Percentiles rank a stretch among this genome's conserved stretches.
phyloP scores from a whole-genome alignment of 2,888 invertebrate species.

The Pterobdella sp. region DNA sequence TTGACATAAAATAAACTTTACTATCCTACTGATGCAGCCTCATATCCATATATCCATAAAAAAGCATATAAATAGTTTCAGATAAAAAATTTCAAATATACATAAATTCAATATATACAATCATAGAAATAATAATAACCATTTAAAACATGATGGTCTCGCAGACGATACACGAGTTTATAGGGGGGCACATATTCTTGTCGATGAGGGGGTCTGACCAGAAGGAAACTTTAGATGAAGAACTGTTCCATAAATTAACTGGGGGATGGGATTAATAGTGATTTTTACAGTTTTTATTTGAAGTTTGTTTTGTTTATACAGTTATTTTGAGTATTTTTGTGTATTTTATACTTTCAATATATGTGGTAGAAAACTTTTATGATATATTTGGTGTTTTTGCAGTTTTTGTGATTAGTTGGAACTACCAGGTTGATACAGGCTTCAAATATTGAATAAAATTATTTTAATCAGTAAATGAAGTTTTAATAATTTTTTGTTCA shows the following conservation, averaged over 20 bases:
- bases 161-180: slow-evolving; percentile 74
- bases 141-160: background rate
- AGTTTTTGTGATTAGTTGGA: too few relatives aligned
- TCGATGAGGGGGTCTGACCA: slow-evolving; percentile 96
- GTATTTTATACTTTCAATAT: too few relatives aligned
- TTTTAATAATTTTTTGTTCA: too few relatives aligned
- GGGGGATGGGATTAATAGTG: slow-evolving; percentile 62
- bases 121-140: background rate
- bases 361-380: too few relatives aligned
- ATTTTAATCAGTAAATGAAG: too few relatives aligned
- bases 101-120: background rate
- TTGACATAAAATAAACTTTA: background rate
- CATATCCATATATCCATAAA: background rate
- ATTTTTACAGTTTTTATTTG: too few relatives aligned
- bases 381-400: too few relatives aligned
- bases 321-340: too few relatives aligned
- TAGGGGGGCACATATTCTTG: slow-evolving; percentile 93
- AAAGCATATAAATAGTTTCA: background rate
- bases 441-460: too few relatives aligned
- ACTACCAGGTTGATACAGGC: too few relatives aligned
- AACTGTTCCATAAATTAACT: slow-evolving; percentile 94
- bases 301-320: too few relatives aligned
- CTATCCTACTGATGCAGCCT: background rate
- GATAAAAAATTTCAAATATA: background rate
- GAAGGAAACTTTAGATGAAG: slow-evolving; percentile 90